These are phyloP conservation scores for Auanema sp. DNA, from an alignment of 2,888 invertebrate genomes.

Conservation along the genomic window DNA sequence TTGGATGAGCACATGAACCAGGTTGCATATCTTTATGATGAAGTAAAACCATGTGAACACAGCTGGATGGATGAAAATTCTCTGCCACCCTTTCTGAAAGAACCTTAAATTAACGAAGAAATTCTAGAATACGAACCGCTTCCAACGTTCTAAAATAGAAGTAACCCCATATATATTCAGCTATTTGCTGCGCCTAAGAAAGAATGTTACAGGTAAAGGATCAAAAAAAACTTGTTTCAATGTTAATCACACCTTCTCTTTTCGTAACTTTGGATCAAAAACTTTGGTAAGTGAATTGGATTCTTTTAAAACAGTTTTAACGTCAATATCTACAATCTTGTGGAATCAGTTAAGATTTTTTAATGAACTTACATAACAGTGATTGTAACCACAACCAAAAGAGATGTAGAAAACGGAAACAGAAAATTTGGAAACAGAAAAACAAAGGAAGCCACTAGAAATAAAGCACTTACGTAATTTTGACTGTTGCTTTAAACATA, in stretches of 20 bases:
- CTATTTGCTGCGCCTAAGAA: neutral
- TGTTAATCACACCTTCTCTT: neutral
- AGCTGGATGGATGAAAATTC: neutral
- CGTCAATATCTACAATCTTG: constrained; percentile 6
- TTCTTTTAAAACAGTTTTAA: constrained; percentile 1
- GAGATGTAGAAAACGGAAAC: neutral
- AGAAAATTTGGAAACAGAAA: neutral
- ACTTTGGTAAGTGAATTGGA: neutral
- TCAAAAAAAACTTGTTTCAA: neutral
- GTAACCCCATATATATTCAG: constrained; percentile 2
- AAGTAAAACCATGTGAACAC: constrained; percentile 2
- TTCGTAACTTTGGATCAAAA: neutral
- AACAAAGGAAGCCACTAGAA: constrained; percentile 7
- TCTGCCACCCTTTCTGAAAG: neutral
- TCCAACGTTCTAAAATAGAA: neutral
- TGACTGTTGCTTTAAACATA: no score
- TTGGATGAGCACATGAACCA: constrained; percentile 1
- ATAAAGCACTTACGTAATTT: no score
- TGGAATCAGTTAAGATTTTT: neutral
- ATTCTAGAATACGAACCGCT: neutral
- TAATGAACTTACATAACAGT: neutral
- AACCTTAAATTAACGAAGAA: neutral
- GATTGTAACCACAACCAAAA: constrained; percentile 6
- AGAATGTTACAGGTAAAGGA: neutral
- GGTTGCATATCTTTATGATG: neutral